These are phyloP conservation scores for Tromatobia lineatoria DNA, from an alignment of 2,888 invertebrate species.

Conservation along the genomic window DNA sequence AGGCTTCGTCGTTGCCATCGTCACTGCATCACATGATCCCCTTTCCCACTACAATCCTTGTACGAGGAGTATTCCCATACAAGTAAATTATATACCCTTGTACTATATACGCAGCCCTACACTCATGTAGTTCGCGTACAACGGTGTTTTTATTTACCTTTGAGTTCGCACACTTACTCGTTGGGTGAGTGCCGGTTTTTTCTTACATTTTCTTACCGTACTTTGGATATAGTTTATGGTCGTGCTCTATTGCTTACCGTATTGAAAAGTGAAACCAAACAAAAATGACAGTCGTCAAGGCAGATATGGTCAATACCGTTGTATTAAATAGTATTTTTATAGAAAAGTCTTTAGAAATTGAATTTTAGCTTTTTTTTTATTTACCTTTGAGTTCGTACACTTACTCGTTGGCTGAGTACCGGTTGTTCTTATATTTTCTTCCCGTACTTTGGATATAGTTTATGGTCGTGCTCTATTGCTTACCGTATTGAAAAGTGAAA, in stretches of 20 bases:
- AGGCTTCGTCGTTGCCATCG: conserved; percentile 54
- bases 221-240: not conserved
- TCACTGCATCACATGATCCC: conserved; percentile 52
- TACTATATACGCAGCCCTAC: not conserved
- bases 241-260: not conserved
- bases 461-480: not conserved
- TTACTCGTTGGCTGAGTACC: conserved; percentile 6
- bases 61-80: conserved; percentile 23
- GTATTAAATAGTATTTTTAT: too few species aligned
- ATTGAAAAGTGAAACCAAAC: not conserved
- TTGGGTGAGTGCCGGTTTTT: conserved; percentile 15
- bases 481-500: not conserved
- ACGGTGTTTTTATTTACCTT: conserved; percentile 19
- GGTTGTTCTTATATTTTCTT: conserved; percentile 12
- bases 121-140: not conserved
- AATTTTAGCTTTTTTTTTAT: too few species aligned
- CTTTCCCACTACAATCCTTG: conserved; percentile 15
- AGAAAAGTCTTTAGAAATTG: too few species aligned
- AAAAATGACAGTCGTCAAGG: too few species aligned
- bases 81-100: conserved; percentile 19
- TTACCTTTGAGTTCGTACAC: conserved; percentile 2
- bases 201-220: conserved; percentile 12
- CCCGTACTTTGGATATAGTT: not conserved
- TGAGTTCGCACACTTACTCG: not conserved
- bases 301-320: too few species aligned